phyloP scores from a whole-genome alignment of 2,113 vertebrate genomes.

The Sisor rabdophorus region DNA sequence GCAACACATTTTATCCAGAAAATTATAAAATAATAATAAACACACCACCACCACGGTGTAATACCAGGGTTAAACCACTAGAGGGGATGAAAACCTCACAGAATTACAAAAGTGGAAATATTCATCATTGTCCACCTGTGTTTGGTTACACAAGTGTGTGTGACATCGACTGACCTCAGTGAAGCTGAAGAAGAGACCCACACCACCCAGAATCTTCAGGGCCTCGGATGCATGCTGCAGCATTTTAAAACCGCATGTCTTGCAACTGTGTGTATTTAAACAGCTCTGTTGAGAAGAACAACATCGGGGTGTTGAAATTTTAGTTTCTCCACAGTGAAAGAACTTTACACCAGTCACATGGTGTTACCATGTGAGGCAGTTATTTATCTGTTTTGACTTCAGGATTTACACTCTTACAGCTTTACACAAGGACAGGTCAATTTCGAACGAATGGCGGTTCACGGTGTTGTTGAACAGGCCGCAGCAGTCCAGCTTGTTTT shows the following conservation, averaged over 20 bases:
- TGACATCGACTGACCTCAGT: constrained; percentile 75
- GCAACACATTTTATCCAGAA: not conserved
- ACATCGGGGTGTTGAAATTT: not conserved
- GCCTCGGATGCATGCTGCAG: constrained; percentile 79
- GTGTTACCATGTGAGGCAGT: not conserved
- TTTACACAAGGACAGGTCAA: constrained; percentile 61
- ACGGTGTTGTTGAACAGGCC: constrained; percentile 75
- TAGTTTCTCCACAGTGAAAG: not conserved
- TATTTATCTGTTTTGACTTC: not conserved
- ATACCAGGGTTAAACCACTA: constrained; percentile 17
- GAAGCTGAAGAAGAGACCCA: constrained; percentile 93
- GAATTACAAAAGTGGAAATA: not conserved
- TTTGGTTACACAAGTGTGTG: not conserved
- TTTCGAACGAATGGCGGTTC: constrained; percentile 28
- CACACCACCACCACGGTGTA: not conserved
- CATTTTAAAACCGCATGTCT: constrained; percentile 77
- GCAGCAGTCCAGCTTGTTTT: constrained; percentile 80
- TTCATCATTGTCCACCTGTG: not conserved
- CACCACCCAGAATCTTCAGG: constrained; percentile 86
- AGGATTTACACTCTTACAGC: constrained; percentile 65
- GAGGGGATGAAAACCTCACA: constrained; percentile 12
- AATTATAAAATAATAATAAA: too few relatives aligned
- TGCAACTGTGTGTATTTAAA: constrained; percentile 53
- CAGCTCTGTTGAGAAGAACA: constrained; percentile 60
- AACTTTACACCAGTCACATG: not conserved